Evolutionary conservation across 2,113 vertebrate species (phyloP), one percentile per base, ranked within the genome.

Genomic region (Sander lucioperca): DNA sequence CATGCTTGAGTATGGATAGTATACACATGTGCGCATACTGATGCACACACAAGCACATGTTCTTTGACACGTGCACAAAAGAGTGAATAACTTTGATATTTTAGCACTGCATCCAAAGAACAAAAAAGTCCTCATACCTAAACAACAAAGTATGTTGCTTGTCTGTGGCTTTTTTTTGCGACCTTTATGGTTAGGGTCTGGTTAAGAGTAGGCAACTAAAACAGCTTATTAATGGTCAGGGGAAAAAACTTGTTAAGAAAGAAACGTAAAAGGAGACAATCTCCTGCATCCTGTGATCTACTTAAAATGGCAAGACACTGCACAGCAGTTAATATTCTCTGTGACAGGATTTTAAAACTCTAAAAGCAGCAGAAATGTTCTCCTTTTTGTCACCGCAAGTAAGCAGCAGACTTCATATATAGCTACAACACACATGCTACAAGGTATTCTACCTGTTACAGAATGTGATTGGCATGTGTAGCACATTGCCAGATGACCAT

Each of bases 1-100:
- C n/a, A 27, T 23, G 43, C 78, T 36, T 2, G 69, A n/a, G 33
- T 2, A 51, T 36, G 67, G 65, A 86, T 30, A 23, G 51, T 33
- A 48, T 8, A n/a, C 47, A 25, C 6, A 33, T n/a, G 23, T n/a
- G 13, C 12, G 45, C 23, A 39, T 30, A 18, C 6, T 3, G n/a
- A 16, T 21, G 18, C 23, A 68, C 23, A 25, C 11, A 30, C 23
- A 21, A 10, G 25, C n/a, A 21, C 73, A 9, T 21, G 75, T 72
- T 47, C 14, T 39, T 64, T 8, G 33, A 58, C 33, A 27, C n/a
- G 16, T 36, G 62, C 8, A 21, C 19, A 10, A 23, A 19, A 16
- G 47, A 14, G 10, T 27, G 13, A 11, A 27, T 0, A 8, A 30
- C 21, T 65, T n/a, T 51, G 4, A 30, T 43, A 12, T 9, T 56